Evolutionary conservation across 2,797 vertebrate genomes (phyloP).

Genomic region (Catostomus latipinnis): DNA sequence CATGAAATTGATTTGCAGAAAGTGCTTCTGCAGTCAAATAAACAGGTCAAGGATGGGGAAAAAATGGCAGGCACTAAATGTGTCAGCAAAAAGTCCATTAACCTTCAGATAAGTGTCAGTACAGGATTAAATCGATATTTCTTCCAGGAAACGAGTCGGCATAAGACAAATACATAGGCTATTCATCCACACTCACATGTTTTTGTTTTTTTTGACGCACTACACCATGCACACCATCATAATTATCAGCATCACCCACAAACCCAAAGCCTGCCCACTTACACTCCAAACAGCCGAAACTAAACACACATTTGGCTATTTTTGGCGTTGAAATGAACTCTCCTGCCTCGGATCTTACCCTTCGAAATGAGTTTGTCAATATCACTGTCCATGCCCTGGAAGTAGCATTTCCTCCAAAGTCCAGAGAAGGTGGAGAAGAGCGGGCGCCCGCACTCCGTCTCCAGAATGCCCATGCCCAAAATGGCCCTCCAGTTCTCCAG

Average conservation of each 20-base stretch:
- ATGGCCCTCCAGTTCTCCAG: conserved; percentile 86
- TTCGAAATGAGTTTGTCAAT: conserved; percentile 85
- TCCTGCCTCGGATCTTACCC: conserved; percentile 71
- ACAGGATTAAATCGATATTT: conserved; percentile 49
- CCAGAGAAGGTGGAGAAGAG: conserved; percentile 86
- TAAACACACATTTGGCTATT: not conserved
- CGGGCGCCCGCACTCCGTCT: conserved; percentile 86
- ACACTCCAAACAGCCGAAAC: conserved; percentile 2
- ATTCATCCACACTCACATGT: conserved; percentile 24
- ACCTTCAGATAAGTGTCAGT: conserved; percentile 38
- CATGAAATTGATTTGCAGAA: conserved; percentile 40
- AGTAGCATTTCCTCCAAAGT: conserved; percentile 89
- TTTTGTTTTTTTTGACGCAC: conserved; percentile 54
- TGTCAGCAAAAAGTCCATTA: conserved; percentile 50
- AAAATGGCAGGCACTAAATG: not conserved
- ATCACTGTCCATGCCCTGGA: conserved; percentile 81
- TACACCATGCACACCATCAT: conserved; percentile 35
- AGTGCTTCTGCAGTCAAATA: conserved; percentile 34
- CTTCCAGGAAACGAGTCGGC: conserved; percentile 41
- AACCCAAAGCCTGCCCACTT: not conserved
- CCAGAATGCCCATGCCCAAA: conserved; percentile 86
- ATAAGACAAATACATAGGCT: not conserved
- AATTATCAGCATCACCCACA: not conserved
- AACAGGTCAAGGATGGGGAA: conserved; percentile 40
- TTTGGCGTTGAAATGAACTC: not conserved